These are phyloP conservation scores for Metellina segmentata DNA, from an alignment of 2,888 invertebrate genomes.

Conservation along the genomic window DNA sequence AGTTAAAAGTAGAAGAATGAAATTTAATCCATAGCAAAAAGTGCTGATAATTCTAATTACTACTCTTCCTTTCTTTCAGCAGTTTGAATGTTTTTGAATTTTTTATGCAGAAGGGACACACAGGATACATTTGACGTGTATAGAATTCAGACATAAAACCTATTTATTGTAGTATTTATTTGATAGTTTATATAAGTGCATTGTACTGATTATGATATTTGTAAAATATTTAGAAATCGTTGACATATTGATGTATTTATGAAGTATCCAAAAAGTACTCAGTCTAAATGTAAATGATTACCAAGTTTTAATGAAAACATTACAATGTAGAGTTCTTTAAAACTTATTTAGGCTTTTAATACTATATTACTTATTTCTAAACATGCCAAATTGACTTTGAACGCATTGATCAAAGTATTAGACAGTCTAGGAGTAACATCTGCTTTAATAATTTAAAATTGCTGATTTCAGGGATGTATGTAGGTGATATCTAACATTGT, in stretches of 20 bases:
- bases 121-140: background rate
- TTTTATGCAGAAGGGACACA: background rate
- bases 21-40: background rate
- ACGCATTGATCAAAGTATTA: background rate
- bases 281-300: background rate
- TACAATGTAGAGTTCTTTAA: no score
- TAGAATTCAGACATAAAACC: background rate
- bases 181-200: background rate
- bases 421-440: no score
- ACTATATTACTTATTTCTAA: no score
- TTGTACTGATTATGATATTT: background rate
- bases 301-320: background rate
- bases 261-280: no score
- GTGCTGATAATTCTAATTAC: background rate
- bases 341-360: no score
- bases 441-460: no score
- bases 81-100: background rate
- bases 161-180: slow-evolving; percentile 45
- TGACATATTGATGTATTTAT: background rate
- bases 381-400: no score
- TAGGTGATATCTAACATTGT: no score
- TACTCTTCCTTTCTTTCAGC: background rate
- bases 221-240: slow-evolving; percentile 10
- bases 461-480: no score
- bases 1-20: background rate